Evolutionary conservation across 1,140 invertebrate genomes (phyloP), one percentile per base, ranked within the genome.

Genomic region (Pogonomyrmex barbatus): DNA sequence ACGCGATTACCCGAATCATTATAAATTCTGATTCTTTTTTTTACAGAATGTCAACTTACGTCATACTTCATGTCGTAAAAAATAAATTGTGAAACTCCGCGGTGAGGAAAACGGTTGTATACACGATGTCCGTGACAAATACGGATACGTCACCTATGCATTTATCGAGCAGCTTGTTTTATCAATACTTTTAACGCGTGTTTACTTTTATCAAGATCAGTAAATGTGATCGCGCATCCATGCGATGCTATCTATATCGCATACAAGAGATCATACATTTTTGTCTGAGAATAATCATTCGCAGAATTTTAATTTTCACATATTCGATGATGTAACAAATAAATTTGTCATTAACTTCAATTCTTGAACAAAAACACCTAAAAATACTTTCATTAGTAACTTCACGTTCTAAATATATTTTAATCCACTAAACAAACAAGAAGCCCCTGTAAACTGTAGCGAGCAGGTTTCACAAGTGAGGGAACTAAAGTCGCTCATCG

Each of bases 21-120:
- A 68, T 70, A 17, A 81, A 54, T 70, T 33, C 56, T 8, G 30
- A 54, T 79, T 14, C 33, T 47, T 70, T 45, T 36, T 14, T 17
- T 45, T 14, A n/a, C 10, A 17, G 36, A 60, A 45, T 24, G 54
- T 68, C 36, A 56, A 45, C 33, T 70, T 63, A 54, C 50, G 65
- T 56, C 78, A 81, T 70, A 30, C 39, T 36, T 30, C 24, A 36
- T 17, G 62, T 45, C 14, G 24, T 52, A 45, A 70, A 56, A 10
- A 81, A 58, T 45, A 56, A 70, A 58, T 81, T 70, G 65, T 58
- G 65, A 70, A 70, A 81, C 24, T 12, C 24, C 24, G 50, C 50
- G 65, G 36, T 14, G 47, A 56, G 65, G 52, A 54, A 56, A 81
- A 70, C 14, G 8, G 14, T 70, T 81, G 62, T 47, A 42, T 52